A percentile compares a stretch with the other conserved stretches of the same genome.
Conservation (phyloP, 2,113 vertebrate genomes). For the Anoplopoma fimbria region DNA sequence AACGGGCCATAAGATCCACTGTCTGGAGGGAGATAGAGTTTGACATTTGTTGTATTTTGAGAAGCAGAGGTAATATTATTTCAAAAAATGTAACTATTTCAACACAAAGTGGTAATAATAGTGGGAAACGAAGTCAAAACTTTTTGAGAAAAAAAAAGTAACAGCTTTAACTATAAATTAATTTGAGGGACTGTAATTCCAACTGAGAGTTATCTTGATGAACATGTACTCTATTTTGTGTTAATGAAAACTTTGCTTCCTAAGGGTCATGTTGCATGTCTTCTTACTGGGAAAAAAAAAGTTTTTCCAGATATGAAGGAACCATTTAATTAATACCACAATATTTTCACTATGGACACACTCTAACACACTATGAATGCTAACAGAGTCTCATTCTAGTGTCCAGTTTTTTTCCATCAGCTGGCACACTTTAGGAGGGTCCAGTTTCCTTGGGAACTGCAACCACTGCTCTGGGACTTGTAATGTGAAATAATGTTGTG, state of each 20-base stretch:
- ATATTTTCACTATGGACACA: conserved; percentile 24
- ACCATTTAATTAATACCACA: neutral
- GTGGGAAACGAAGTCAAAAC: neutral
- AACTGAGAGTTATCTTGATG: neutral
- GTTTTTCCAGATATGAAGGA: neutral
- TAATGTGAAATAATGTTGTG: conserved; percentile 31
- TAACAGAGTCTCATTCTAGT: conserved; percentile 13
- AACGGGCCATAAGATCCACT: too few species aligned
- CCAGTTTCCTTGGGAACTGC: conserved; percentile 67
- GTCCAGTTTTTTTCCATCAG: conserved; percentile 17
- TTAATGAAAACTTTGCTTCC: too few species aligned
- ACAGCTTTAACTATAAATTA: neutral
- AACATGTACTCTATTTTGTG: too few species aligned
- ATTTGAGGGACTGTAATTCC: neutral
- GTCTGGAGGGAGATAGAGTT: neutral
- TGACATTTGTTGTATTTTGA: neutral
- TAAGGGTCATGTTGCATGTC: neutral
- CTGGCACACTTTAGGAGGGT: conserved; percentile 39
- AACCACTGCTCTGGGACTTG: conserved; percentile 42
- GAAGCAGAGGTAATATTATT: neutral
- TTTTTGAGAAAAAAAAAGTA: neutral
- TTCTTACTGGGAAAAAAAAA: neutral
- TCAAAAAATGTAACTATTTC: neutral
- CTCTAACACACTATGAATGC: conserved; percentile 26
- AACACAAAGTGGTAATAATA: neutral